phyloP scores from a whole-genome alignment of 2,888 invertebrate genomes.

The Hemistola chrysoprasaria region DNA sequence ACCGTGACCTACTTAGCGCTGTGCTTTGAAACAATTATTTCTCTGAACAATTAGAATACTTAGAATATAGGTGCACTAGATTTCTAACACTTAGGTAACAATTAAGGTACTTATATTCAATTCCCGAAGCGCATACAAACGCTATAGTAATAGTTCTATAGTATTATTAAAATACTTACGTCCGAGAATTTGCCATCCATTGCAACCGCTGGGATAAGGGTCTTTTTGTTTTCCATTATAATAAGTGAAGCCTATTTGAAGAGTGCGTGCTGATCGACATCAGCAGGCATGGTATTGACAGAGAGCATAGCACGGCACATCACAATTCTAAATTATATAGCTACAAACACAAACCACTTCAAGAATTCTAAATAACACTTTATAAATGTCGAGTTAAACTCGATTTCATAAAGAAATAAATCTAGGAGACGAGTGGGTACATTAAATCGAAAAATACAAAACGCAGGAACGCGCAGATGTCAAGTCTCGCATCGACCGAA shows the following conservation, averaged over 20 bases:
- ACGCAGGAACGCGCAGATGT: constrained; percentile 81
- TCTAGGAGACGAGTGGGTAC: constrained; percentile 51
- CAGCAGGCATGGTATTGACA: constrained; percentile 41
- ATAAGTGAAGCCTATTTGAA: constrained; percentile 44
- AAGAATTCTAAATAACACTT: too few relatives aligned
- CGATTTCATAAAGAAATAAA: constrained; percentile 44
- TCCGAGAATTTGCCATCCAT: constrained; percentile 63
- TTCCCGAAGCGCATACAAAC: too few relatives aligned
- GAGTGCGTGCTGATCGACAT: constrained; percentile 37
- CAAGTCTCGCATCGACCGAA: constrained; percentile 82
- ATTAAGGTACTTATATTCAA: too few relatives aligned
- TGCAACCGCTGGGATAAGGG: constrained; percentile 54
- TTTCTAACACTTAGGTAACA: too few relatives aligned
- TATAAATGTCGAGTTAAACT: constrained; percentile 1
- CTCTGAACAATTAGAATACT: too few relatives aligned
- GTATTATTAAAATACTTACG: constrained; percentile 61
- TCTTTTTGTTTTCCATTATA: constrained; percentile 50
- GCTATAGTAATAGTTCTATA: too few relatives aligned
- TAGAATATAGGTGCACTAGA: too few relatives aligned
- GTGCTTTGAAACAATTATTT: neutral
- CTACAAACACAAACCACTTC: too few relatives aligned
- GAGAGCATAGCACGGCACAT: constrained; percentile 52
- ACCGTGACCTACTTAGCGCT: constrained; percentile 27
- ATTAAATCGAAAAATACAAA: constrained; percentile 69
- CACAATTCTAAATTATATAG: constrained; percentile 34